A percentile compares a stretch with the other conserved stretches of the same genome.
Evolutionary conservation across 2,888 invertebrate genomes (phyloP).

Genomic region (Synergus laeviventris): DNA sequence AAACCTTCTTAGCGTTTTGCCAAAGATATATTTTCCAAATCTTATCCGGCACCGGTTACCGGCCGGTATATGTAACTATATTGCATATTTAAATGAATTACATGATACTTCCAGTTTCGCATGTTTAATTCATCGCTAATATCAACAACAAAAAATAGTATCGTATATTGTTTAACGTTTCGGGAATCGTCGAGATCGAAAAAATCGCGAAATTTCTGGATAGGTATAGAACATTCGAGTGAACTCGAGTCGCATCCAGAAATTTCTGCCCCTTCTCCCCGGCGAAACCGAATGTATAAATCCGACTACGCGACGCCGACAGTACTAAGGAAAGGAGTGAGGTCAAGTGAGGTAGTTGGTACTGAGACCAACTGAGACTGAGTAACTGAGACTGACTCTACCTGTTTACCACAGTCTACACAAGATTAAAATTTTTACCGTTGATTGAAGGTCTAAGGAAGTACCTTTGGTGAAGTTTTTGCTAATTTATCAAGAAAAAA

Average conservation of each 20-base stretch:
- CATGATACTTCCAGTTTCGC: background rate
- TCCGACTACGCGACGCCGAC: background rate
- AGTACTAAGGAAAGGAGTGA: no score
- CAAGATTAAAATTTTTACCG: background rate
- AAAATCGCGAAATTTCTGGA: background rate
- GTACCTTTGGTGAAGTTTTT: background rate
- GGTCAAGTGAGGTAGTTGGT: no score
- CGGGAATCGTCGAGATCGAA: slow-evolving; percentile 16
- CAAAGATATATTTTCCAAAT: no score
- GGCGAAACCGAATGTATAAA: background rate
- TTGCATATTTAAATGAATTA: no score
- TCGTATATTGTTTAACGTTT: background rate
- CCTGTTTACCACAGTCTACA: no score
- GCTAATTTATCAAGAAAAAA: background rate
- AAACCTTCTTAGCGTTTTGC: no score
- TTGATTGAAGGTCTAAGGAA: background rate
- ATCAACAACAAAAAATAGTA: background rate
- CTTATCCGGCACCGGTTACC: no score
- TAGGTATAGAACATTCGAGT: background rate
- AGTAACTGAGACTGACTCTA: no score
- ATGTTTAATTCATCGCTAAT: background rate
- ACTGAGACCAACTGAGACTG: no score
- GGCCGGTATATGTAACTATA: background rate
- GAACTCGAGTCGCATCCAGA: background rate
- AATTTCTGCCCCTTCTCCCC: background rate